Evolutionary conservation across 1,140 invertebrate genomes (phyloP).

Genomic region (Tachypleus tridentatus): DNA sequence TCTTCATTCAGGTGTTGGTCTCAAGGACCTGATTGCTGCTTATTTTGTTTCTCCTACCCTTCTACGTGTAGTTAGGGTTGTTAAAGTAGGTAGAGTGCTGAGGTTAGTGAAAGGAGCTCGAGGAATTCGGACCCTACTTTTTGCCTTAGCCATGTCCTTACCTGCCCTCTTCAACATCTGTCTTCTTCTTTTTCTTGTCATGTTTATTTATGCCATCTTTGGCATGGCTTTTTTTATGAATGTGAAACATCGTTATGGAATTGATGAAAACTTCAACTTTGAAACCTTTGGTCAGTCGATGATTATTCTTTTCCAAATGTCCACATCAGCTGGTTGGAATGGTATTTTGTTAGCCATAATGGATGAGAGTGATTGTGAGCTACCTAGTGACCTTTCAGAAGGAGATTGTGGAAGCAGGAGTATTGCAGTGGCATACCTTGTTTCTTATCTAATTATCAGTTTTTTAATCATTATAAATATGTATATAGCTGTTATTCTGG

Average conservation of each 20-base stretch:
- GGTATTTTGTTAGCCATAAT: slow-evolving; percentile 90
- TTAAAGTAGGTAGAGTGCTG: slow-evolving; percentile 91
- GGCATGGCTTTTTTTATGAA: slow-evolving; percentile 99
- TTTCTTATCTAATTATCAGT: slow-evolving; percentile 92
- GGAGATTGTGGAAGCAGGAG: slow-evolving; percentile 84
- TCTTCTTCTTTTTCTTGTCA: slow-evolving; percentile 89
- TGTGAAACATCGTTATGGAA: slow-evolving; percentile 73
- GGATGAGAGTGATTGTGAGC: slow-evolving; percentile 82
- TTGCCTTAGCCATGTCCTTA: slow-evolving; percentile 93
- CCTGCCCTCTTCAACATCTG: slow-evolving; percentile 98
- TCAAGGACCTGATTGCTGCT: slow-evolving; percentile 91
- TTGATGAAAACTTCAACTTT: slow-evolving; percentile 97
- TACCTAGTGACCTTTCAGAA: slow-evolving; percentile 63
- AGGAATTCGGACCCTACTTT: slow-evolving; percentile 90
- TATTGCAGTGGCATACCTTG: slow-evolving; percentile 85
- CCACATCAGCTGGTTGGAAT: slow-evolving; percentile 95
- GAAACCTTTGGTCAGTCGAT: slow-evolving; percentile 97
- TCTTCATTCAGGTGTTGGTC: slow-evolving; percentile 62
- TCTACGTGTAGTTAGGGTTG: slow-evolving; percentile 90
- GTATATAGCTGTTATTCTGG: slow-evolving; percentile 98
- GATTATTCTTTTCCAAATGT: slow-evolving; percentile 97
- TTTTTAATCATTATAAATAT: slow-evolving; percentile 98
- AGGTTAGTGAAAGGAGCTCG: slow-evolving; percentile 94
- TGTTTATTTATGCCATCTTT: slow-evolving; percentile 99
- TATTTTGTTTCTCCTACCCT: slow-evolving; percentile 96